Conservation (phyloP, 2,113 vertebrate genomes). For the Phoenicopterus ruber region DNA sequence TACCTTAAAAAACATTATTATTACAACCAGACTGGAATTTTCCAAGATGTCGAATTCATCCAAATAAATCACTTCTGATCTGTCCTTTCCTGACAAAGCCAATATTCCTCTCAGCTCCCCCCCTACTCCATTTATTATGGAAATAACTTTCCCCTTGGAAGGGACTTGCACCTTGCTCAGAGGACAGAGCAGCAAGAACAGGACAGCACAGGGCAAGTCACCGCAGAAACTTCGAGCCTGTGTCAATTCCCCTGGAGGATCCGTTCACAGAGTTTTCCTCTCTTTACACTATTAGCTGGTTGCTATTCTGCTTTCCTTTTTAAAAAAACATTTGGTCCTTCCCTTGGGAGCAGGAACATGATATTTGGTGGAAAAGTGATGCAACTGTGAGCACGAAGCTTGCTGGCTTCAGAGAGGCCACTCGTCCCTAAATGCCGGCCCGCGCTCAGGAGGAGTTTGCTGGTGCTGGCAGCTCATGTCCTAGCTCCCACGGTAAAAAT, state of each 20-base stretch:
- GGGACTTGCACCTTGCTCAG: neutral
- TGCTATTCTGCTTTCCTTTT: neutral
- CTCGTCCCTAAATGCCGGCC: neutral
- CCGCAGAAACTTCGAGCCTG: neutral
- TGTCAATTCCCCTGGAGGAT: neutral
- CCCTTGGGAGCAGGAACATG: neutral
- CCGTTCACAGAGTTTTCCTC: neutral
- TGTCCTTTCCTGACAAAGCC: neutral
- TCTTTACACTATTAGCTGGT: neutral
- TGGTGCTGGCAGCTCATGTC: neutral
- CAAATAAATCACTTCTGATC: neutral
- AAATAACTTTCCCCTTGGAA: neutral
- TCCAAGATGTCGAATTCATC: neutral
- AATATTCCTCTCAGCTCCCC: neutral
- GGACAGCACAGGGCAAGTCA: neutral
- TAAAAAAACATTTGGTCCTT: neutral
- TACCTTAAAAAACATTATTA: neutral
- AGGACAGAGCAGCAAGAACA: neutral
- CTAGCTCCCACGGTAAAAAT: neutral
- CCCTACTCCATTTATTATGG: neutral
- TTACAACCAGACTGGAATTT: neutral
- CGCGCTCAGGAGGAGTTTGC: neutral
- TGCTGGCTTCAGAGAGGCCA: neutral
- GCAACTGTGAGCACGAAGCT: neutral
- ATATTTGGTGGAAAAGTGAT: neutral